Base-by-base conservation (phyloP, 2,888 invertebrate genomes). In the Microctonus aethiopoides region DNA sequence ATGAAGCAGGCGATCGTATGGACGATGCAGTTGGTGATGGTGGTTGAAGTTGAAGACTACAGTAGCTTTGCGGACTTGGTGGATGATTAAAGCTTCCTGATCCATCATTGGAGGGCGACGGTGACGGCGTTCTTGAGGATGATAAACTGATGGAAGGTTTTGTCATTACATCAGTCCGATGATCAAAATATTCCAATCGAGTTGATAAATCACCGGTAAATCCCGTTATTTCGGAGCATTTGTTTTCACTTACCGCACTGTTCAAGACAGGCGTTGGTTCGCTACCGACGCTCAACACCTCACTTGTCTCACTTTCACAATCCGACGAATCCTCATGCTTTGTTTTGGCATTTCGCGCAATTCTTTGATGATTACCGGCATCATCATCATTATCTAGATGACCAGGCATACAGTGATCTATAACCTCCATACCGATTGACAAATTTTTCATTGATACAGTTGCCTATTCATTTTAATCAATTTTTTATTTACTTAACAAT, bases 231-330 rank as follows among this genome's bases (percentile, higher is more conserved):
- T 66, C 66, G 20, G 56, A 70, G n/a, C 74, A 77, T 3, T 77
- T 77, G 51, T 75, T 75, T 32, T 79, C 78, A 3, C 70, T 67
- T 7, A 59, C 70, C n/a, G 71, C 64, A 39, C 63, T 72, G 63
- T 76, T 73, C 57, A 76, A 7, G 22, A 80, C 78, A 56, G 86
- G 86, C 71, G 83, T 81, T 9, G 90, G 91, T 78, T 95, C 94
- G 81, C 94, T 94, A 6, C 94, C 94, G 74, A 95, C 94, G 77
- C 94, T 94, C 36, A 95, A 83, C 3, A 94, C 94, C 54, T 94
- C 95, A 80, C 93, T 94, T 79, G 93, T 93, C 70, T 87, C 86
- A 75, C 85, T 85, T 68, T 84, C 86, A 76, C 84, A 84, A 73
- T 86, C 86, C 76, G 84, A 76, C 66, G 70, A 79, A 46, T 82